phyloP scores from a whole-genome alignment of 2,888 invertebrate genomes.

The Melieria picta region DNA sequence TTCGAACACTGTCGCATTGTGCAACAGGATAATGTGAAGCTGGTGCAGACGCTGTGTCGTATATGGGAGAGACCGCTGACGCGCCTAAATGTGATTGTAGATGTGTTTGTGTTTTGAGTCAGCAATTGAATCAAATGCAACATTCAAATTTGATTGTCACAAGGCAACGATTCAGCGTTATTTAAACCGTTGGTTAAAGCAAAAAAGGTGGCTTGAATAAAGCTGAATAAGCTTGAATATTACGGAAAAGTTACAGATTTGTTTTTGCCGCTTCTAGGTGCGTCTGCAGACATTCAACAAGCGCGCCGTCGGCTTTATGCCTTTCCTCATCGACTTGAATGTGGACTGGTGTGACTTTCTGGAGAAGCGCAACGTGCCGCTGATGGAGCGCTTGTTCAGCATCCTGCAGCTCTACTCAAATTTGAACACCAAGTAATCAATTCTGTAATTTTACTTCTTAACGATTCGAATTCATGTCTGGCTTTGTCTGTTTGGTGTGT shows the following conservation, averaged over 20 bases:
- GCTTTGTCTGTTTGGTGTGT: background rate
- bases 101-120: background rate
- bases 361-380: background rate
- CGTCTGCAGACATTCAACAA: conserved; percentile 3
- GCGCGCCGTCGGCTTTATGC: background rate
- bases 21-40: background rate
- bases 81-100: background rate
- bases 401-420: conserved; percentile 13
- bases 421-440: conserved; percentile 4
- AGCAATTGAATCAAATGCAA: too few species aligned
- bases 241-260: background rate
- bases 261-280: background rate
- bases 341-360: conserved; percentile 13
- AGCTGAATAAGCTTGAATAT: background rate
- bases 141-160: too few species aligned
- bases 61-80: conserved; percentile 3
- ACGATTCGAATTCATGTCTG: background rate
- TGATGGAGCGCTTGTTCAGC: conserved; percentile 1
- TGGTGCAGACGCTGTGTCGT: conserved; percentile 4
- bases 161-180: too few species aligned
- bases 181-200: background rate
- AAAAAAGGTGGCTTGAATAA: background rate
- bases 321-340: conserved; percentile 14
- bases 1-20: conserved; percentile 4
- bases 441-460: background rate